Conservation (phyloP, 64 coral and sea anemone genomes). For the Stichodactyla mertensii region DNA sequence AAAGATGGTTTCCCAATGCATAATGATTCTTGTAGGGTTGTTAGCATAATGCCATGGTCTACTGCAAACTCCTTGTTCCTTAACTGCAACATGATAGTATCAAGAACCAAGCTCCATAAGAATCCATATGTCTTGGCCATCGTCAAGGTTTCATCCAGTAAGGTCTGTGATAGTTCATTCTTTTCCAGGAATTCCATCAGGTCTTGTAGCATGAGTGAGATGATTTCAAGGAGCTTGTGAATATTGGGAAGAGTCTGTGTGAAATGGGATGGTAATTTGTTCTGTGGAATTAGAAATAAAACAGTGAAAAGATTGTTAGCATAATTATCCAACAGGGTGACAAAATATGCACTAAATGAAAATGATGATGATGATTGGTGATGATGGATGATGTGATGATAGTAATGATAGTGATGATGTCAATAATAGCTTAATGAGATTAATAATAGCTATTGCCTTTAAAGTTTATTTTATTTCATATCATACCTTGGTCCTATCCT, state of each 20-base stretch:
- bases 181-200: constrained; percentile 34
- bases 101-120: constrained; percentile 56
- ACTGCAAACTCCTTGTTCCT: neutral
- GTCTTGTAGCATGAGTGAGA: neutral
- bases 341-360: no score
- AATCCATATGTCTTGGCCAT: constrained; percentile 45
- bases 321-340: no score
- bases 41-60: constrained; percentile 34
- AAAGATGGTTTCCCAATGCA: neutral
- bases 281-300: neutral
- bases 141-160: constrained; percentile 35
- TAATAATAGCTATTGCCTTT: neutral
- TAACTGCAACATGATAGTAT: constrained; percentile 28
- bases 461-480: neutral
- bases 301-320: neutral
- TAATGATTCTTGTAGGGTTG: constrained; percentile 30
- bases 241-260: neutral
- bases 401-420: neutral
- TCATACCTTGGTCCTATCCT: neutral
- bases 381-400: neutral
- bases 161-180: neutral
- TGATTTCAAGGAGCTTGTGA: constrained; percentile 23
- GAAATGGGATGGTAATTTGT: neutral
- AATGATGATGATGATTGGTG: no score
- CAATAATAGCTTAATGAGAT: no score